Evolutionary conservation across 2,113 vertebrate genomes (phyloP).

Genomic region (Odontophorus gujanensis): DNA sequence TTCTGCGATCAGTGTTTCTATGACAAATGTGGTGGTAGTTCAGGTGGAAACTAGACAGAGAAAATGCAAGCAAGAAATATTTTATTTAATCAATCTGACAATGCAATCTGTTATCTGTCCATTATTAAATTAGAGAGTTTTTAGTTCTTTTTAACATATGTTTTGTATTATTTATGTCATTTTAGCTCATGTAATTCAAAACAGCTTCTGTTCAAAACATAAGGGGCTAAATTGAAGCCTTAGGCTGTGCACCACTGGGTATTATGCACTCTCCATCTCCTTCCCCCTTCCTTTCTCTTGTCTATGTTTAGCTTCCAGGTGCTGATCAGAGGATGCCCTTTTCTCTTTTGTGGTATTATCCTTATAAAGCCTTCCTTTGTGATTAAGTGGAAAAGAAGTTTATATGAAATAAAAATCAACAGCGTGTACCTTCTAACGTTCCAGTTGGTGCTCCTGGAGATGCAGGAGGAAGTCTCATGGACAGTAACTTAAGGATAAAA

Average conservation of each 20-base stretch:
- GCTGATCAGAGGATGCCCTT: background rate
- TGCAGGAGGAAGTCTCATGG: background rate
- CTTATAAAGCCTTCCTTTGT: background rate
- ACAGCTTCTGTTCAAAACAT: background rate
- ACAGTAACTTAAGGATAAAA: background rate
- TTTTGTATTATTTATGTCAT: background rate
- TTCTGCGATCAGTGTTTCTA: background rate
- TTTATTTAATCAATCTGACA: background rate
- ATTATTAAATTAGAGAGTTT: background rate
- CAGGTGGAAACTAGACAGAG: background rate
- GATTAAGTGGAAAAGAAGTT: background rate
- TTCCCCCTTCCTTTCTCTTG: fast-evolving
- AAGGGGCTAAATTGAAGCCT: background rate
- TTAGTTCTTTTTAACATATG: background rate
- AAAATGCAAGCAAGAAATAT: background rate
- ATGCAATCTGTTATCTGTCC: background rate
- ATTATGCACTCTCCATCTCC: background rate
- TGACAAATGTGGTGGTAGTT: background rate
- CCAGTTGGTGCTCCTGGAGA: background rate
- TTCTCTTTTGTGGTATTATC: background rate
- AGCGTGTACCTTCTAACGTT: background rate
- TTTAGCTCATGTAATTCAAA: background rate
- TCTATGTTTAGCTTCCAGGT: background rate
- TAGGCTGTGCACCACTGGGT: background rate
- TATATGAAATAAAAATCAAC: background rate